Conservation (phyloP, 2,888 invertebrate species). For the Himalopsyche tibetana region DNA sequence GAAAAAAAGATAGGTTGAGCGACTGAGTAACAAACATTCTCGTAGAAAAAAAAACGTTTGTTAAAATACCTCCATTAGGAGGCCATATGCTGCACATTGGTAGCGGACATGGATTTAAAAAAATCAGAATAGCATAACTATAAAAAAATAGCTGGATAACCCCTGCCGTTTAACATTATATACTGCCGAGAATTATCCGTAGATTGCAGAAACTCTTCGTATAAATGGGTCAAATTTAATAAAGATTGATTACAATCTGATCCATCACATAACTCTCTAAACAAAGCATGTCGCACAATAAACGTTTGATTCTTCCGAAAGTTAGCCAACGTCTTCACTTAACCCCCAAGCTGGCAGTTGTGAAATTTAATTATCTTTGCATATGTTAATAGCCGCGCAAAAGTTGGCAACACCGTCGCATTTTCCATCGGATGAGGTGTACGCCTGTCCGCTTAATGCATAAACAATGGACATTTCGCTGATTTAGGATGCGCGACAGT, state of each 20-base stretch:
- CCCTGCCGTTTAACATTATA: too few relatives aligned
- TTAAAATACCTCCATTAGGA: too few relatives aligned
- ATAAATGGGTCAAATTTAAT: background rate
- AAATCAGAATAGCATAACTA: too few relatives aligned
- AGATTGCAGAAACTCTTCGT: too few relatives aligned
- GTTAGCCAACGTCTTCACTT: conserved; percentile 2
- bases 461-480: conserved; percentile 1
- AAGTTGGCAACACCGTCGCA: background rate
- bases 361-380: conserved; percentile 5
- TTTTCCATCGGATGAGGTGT: conserved; percentile 20
- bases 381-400: background rate
- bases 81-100: too few relatives aligned
- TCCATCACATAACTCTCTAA: conserved; percentile 15
- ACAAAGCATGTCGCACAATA: background rate
- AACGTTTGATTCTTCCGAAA: conserved; percentile 18
- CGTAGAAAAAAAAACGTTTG: too few relatives aligned
- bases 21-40: too few relatives aligned
- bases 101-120: too few relatives aligned
- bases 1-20: too few relatives aligned
- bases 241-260: background rate
- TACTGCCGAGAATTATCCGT: too few relatives aligned
- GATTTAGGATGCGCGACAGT: conserved; percentile 26
- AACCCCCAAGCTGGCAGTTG: conserved; percentile 14
- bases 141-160: too few relatives aligned
- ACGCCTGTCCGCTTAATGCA: background rate